Base-by-base conservation (phyloP, 1,140 invertebrate genomes). In the Calephelis nemesis region DNA sequence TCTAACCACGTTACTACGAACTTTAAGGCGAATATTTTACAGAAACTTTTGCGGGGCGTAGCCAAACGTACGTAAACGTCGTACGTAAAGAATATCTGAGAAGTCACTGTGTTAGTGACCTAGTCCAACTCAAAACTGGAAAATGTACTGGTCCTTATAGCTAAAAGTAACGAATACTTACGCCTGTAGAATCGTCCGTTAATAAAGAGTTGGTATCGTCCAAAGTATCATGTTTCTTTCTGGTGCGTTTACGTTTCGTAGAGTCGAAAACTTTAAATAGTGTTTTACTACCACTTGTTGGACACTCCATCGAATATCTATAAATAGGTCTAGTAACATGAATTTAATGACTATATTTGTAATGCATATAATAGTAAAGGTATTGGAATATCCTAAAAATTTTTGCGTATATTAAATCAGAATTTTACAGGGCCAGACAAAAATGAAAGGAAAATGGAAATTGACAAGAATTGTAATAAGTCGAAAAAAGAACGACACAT, bases 211-310 rank as follows among this genome's bases (percentile, higher is more conserved):
- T 84, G 49, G 72, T 72, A 62, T 87, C 83, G 54, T 88, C 85
- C 7, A 74, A 65, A 19, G 78, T 74, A 1, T 88, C 82, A 0
- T 73, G 77, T 72, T 85, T 88, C 69, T 84, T 87, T 62, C 81
- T 79, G 13, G 71, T 73, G 11, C 81, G 76, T 69, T 88, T 89
- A 52, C 81, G 82, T 77, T 87, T 87, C 0, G 88, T 79, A 13
- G 84, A 83, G 54, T 91, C 88, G 63, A 85, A 89, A 68, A 91
- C 87, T 85, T 89, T 86, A 67, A 84, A 82, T 75, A 91, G 73
- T 87, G 88, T 91, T 78, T 89, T 88, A 75, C 86, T 91, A 87
- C 89, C 87, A 72, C 83, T 83, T 71, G 79, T 64, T 76, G 88
- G 80, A 84, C 82, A 85, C 78, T 89, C 88, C 88, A 91, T 91